phyloP scores from a whole-genome alignment of 2,113 vertebrate species.

The Calyptommatus sinebrachiatus region DNA sequence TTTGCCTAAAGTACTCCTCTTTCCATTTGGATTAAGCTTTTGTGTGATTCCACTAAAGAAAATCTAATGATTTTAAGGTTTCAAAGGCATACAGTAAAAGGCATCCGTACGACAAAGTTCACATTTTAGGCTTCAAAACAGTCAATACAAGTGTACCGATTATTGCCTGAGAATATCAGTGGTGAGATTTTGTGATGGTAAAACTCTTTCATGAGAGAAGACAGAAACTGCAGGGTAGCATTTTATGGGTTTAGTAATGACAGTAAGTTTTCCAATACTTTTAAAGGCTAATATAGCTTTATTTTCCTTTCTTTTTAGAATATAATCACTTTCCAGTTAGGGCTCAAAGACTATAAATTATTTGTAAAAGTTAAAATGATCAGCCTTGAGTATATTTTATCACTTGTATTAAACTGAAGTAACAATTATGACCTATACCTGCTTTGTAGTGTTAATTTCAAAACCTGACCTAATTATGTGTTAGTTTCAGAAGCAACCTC shows the following conservation, averaged over 20 bases:
- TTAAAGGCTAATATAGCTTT: not conserved
- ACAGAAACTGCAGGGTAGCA: not conserved
- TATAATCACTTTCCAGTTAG: not conserved
- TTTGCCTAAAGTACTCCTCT: too few species aligned
- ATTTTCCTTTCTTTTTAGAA: not conserved
- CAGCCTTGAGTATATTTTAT: not conserved
- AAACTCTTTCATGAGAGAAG: not conserved
- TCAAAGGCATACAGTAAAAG: not conserved
- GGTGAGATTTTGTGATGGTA: not conserved
- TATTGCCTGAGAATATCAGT: not conserved
- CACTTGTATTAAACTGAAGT: not conserved
- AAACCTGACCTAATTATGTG: not conserved
- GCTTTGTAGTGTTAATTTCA: not conserved
- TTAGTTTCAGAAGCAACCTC: not conserved
- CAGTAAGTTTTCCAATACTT: not conserved
- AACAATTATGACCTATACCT: not conserved
- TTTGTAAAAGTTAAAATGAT: not conserved
- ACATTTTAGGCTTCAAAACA: not conserved
- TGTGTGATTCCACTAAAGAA: not conserved
- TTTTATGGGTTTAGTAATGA: not conserved
- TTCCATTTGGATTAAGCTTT: too few species aligned
- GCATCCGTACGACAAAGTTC: not conserved
- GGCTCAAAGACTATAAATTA: not conserved
- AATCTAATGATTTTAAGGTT: not conserved
- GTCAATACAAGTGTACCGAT: not conserved